Percentiles rank a stretch among this genome's conserved stretches.
Conservation (phyloP, 2,113 vertebrate genomes). For the Galemys pyrenaicus region DNA sequence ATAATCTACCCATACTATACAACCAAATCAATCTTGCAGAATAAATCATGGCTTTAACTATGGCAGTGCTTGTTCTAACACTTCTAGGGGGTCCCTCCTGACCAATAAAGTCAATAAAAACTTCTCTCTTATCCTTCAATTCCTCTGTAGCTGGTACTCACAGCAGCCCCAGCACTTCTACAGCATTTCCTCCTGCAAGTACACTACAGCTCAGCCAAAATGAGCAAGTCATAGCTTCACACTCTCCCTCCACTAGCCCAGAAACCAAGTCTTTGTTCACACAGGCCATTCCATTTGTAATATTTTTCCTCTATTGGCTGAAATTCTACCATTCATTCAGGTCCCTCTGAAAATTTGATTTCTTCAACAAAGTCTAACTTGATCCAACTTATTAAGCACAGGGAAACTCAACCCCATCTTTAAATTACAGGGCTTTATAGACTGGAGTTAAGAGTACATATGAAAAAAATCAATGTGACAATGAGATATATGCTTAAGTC, state of each 20-base stretch:
- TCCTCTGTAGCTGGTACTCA: background rate
- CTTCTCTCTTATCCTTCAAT: background rate
- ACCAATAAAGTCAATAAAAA: background rate
- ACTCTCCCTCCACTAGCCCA: background rate
- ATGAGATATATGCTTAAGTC: background rate
- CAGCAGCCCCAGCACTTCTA: background rate
- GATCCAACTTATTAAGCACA: background rate
- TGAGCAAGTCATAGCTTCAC: background rate
- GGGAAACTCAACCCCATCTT: background rate
- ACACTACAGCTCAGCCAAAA: background rate
- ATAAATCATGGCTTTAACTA: background rate
- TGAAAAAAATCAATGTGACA: slow-evolving; percentile 18
- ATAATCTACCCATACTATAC: background rate
- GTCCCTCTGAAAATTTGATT: background rate
- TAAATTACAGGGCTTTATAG: background rate
- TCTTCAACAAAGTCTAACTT: slow-evolving; percentile 8
- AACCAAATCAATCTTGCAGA: background rate
- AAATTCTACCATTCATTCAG: background rate
- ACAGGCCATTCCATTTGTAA: background rate
- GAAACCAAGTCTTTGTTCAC: background rate
- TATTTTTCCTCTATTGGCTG: background rate
- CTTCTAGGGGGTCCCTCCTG: background rate
- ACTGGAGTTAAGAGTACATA: background rate
- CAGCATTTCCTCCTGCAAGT: background rate
- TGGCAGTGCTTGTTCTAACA: background rate